Conservation (phyloP, 2,113 vertebrate species). For the Cnemophilus loriae region DNA sequence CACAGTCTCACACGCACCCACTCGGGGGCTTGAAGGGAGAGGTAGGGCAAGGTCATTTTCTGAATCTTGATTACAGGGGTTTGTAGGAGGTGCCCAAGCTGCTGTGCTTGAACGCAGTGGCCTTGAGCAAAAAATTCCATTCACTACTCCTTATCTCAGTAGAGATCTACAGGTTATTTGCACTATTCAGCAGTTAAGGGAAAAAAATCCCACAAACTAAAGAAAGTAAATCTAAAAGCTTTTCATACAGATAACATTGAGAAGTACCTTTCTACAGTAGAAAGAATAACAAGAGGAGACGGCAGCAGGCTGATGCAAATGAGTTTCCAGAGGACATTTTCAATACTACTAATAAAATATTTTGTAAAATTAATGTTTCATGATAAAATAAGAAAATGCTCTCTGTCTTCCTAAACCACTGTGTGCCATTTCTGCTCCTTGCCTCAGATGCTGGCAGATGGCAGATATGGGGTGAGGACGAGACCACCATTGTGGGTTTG, state of each 20-base stretch:
- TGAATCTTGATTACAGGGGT: not conserved
- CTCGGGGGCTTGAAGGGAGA: not conserved
- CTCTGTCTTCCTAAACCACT: not conserved
- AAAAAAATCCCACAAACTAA: not conserved
- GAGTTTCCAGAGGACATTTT: not conserved
- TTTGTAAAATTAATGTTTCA: not conserved
- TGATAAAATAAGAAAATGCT: not conserved
- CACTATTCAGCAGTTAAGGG: not conserved
- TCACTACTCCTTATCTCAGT: not conserved
- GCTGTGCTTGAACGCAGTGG: not conserved
- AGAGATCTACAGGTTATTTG: constrained; percentile 31
- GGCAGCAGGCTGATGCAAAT: not conserved
- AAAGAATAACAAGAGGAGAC: constrained; percentile 1
- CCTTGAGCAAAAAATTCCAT: constrained; percentile 41
- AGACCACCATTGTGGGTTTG: not conserved
- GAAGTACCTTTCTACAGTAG: not conserved
- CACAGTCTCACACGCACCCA: not conserved
- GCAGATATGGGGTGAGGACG: not conserved
- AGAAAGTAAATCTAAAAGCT: constrained; percentile 6
- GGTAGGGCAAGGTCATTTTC: constrained; percentile 8
- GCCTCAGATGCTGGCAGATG: not conserved
- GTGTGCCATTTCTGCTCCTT: not conserved
- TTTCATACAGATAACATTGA: not conserved
- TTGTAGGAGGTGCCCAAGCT: not conserved
- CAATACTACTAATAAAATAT: not conserved